phyloP scores from a whole-genome alignment of 2,888 invertebrate species.

The Xanthorhoe spadicearia region DNA sequence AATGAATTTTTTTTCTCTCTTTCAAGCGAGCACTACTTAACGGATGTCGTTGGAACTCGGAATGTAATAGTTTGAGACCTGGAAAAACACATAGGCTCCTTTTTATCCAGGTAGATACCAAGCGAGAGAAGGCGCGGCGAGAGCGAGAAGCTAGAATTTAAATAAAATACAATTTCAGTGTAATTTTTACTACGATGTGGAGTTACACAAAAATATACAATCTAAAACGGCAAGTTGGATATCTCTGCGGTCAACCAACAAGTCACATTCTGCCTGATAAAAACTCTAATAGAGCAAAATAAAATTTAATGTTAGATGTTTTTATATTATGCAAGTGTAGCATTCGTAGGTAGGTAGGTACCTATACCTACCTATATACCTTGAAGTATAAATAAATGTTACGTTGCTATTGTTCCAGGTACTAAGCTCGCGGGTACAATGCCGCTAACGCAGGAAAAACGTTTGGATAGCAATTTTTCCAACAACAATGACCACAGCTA shows the following conservation, averaged over 20 bases:
- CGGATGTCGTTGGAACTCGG: too few relatives aligned
- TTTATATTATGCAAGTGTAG: not conserved
- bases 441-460: conserved; percentile 82
- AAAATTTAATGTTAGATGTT: not conserved
- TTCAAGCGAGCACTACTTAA: too few relatives aligned
- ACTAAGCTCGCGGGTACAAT: conserved; percentile 74
- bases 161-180: too few relatives aligned
- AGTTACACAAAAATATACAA: too few relatives aligned
- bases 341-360: not conserved
- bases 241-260: not conserved
- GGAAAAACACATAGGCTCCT: too few relatives aligned
- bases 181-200: too few relatives aligned
- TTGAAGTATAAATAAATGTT: conserved; percentile 1
- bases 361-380: not conserved
- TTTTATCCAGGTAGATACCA: too few relatives aligned
- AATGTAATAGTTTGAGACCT: too few relatives aligned
- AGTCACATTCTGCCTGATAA: not conserved
- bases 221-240: not conserved
- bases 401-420: conserved; percentile 66
- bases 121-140: too few relatives aligned
- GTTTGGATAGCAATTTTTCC: conserved; percentile 77
- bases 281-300: not conserved
- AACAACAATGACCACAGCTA: conserved; percentile 89
- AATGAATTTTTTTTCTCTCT: too few relatives aligned
- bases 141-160: too few relatives aligned